Evolutionary conservation across 1,140 invertebrate genomes (phyloP).

Genomic region (Himalopsyche phryganea): DNA sequence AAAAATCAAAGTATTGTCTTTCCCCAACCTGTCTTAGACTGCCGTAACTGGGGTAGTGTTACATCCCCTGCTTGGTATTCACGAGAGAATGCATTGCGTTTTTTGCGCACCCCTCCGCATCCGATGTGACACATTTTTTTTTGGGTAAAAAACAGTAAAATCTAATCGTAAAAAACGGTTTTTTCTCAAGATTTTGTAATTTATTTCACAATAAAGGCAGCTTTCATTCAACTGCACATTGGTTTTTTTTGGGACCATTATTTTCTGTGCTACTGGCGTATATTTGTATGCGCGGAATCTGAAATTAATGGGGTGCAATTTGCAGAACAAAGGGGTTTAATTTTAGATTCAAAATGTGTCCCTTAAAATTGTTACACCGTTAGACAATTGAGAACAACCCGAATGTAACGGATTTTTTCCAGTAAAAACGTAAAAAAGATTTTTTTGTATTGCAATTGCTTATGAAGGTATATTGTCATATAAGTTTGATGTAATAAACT

Average conservation of each 20-base stretch:
- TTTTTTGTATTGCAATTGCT: conserved; percentile 6
- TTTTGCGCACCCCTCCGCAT: conserved; percentile 24
- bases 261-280: conserved; percentile 1
- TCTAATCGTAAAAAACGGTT: conserved; percentile 22
- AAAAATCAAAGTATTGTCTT: conserved; percentile 33
- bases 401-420: conserved; percentile 1
- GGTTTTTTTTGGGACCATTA: background rate
- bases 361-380: conserved; percentile 3
- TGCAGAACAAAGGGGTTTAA: conserved; percentile 35
- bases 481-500: no score
- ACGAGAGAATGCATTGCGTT: conserved; percentile 27
- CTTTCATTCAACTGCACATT: conserved; percentile 5
- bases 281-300: conserved; percentile 1
- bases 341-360: conserved; percentile 20
- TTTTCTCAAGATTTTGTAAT: conserved; percentile 31
- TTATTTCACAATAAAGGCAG: conserved; percentile 15
- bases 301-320: conserved; percentile 26
- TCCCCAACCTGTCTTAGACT: conserved; percentile 31
- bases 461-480: no score
- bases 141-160: conserved; percentile 31
- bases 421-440: background rate
- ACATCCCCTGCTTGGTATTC: conserved; percentile 33
- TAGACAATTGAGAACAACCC: background rate
- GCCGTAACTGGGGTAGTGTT: conserved; percentile 35
- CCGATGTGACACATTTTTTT: conserved; percentile 31